Evolutionary conservation across 1,140 invertebrate genomes (phyloP).

Genomic region (Cydia amplana): DNA sequence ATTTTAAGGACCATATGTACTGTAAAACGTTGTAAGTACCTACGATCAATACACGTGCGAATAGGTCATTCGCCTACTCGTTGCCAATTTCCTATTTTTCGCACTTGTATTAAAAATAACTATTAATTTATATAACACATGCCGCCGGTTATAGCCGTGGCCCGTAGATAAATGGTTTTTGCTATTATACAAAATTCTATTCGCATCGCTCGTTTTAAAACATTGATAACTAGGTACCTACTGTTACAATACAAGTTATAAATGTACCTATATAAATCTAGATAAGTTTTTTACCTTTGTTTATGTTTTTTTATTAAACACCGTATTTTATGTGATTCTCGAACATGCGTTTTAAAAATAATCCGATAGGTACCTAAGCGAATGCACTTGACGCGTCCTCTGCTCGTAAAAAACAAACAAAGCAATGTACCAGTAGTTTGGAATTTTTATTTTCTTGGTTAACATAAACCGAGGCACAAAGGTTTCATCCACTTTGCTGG

Average conservation of each 20-base stretch:
- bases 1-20: too few relatives aligned
- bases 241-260: not conserved
- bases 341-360: conserved; percentile 1
- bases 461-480: not conserved
- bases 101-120: too few relatives aligned
- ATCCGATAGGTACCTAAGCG: not conserved
- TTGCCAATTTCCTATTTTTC: too few relatives aligned
- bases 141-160: too few relatives aligned
- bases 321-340: not conserved
- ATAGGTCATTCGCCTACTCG: too few relatives aligned
- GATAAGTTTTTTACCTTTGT: not conserved
- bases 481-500: not conserved
- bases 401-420: conserved; percentile 22
- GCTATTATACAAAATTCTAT: not conserved
- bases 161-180: too few relatives aligned
- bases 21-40: too few relatives aligned
- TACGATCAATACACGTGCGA: too few relatives aligned
- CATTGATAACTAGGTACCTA: not conserved
- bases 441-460: conserved; percentile 13
- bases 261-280: not conserved
- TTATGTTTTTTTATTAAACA: not conserved
- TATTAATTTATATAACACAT: too few relatives aligned
- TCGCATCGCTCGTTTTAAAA: not conserved
- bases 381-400: conserved; percentile 24
- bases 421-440: conserved; percentile 17